Evolutionary conservation across 1,140 invertebrate species (phyloP).

Genomic region (Antheraea pernyi): DNA sequence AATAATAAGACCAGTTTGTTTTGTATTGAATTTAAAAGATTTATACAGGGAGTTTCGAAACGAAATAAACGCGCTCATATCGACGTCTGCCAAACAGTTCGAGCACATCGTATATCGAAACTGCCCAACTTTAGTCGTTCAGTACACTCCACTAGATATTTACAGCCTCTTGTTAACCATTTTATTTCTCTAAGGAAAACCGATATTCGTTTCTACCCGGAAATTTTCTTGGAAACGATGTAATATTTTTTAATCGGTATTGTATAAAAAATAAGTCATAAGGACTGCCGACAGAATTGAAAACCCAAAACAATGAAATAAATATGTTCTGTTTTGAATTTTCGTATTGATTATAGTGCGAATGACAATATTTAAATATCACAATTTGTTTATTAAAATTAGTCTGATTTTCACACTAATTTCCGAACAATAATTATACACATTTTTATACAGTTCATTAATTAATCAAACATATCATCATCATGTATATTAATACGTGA

Average conservation of each 20-base stretch:
- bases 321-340: no score
- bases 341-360: no score
- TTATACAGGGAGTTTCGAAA: conserved; percentile 4
- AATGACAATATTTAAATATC: no score
- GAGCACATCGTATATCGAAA: conserved; percentile 8
- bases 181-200: not conserved
- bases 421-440: no score
- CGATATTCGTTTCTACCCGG: not conserved
- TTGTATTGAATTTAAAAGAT: conserved; percentile 8
- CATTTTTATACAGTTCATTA: no score
- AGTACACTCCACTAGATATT: conserved; percentile 11
- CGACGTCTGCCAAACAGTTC: conserved; percentile 11
- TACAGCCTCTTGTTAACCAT: conserved; percentile 9
- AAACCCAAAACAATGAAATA: no score
- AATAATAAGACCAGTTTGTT: no score
- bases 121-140: conserved; percentile 12
- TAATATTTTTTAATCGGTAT: not conserved
- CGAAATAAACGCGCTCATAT: conserved; percentile 6
- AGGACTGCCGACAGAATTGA: no score
- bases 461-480: no score
- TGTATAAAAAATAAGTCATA: not conserved
- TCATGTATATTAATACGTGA: no score
- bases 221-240: not conserved
- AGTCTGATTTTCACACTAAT: no score
- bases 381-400: no score